Evolutionary conservation across 1,140 invertebrate genomes (phyloP).

Genomic region (Drosophila nasuta): DNA sequence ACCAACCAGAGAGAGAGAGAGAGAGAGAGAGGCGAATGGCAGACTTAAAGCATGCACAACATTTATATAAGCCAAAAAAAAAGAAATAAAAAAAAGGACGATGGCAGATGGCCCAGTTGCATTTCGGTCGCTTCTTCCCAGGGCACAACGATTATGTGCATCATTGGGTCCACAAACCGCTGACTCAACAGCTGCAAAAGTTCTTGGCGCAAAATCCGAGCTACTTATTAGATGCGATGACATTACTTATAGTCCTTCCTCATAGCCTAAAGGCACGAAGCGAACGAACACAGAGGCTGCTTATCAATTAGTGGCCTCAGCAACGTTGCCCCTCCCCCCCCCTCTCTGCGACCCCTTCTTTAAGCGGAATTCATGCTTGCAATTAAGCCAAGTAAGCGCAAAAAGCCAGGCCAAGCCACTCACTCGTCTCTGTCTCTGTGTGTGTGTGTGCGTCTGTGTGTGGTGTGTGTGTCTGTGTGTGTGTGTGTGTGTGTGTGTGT

Average conservation of each 20-base stretch:
- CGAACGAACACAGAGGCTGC: slow-evolving; percentile 1
- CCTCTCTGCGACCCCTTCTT: not conserved
- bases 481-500: no score
- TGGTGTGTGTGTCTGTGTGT: no score
- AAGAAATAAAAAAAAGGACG: no score
- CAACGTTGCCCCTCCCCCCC: not conserved
- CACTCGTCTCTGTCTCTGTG: not conserved
- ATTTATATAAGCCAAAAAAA: slow-evolving; percentile 15
- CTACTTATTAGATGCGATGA: slow-evolving; percentile 22
- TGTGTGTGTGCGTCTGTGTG: not conserved
- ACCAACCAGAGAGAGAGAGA: no score
- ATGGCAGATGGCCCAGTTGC: slow-evolving; percentile 12
- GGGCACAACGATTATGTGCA: slow-evolving; percentile 28
- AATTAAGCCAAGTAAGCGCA: slow-evolving; percentile 35
- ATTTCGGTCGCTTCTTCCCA: not conserved
- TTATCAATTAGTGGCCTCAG: slow-evolving; percentile 28
- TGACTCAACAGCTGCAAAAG: slow-evolving; percentile 4
- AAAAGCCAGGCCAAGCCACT: slow-evolving; percentile 6
- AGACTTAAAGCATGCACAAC: slow-evolving; percentile 9
- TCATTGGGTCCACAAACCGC: slow-evolving; percentile 15
- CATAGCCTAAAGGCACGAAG: not conserved
- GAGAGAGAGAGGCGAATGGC: no score
- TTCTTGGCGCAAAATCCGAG: slow-evolving; percentile 2
- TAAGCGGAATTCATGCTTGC: slow-evolving; percentile 4
- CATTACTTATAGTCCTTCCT: not conserved